These are phyloP conservation scores for Drosophila mauritiana DNA, from an alignment of 1,140 invertebrate genomes.

Conservation along the genomic window DNA sequence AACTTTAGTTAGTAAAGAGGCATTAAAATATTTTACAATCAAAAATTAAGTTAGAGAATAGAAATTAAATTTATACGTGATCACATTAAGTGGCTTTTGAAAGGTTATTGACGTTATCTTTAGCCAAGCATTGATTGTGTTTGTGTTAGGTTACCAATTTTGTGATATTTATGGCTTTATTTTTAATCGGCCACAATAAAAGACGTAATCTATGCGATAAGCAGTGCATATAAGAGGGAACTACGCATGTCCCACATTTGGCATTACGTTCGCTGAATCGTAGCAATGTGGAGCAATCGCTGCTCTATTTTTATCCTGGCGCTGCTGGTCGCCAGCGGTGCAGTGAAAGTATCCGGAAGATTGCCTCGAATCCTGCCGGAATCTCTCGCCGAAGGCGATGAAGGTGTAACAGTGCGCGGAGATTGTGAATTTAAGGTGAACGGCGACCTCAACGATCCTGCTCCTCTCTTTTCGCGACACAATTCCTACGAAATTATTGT, in stretches of 20 bases:
- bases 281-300: slow-evolving; percentile 53
- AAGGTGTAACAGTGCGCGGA: slow-evolving; percentile 57
- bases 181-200: slow-evolving; percentile 25
- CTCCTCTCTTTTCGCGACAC: slow-evolving; percentile 63
- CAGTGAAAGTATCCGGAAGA: slow-evolving; percentile 9
- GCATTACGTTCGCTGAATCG: slow-evolving; percentile 26
- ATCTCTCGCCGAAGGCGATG: slow-evolving; percentile 45
- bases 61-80: slow-evolving; percentile 7
- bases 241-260: background rate
- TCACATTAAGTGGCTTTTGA: slow-evolving; percentile 22
- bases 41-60: background rate
- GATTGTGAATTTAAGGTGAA: slow-evolving; percentile 75
- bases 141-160: slow-evolving; percentile 3
- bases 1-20: background rate
- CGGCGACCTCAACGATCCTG: slow-evolving; percentile 75
- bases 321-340: slow-evolving; percentile 42
- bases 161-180: slow-evolving; percentile 16
- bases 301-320: slow-evolving; percentile 43
- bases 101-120: slow-evolving; percentile 9
- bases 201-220: slow-evolving; percentile 19
- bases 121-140: slow-evolving; percentile 29
- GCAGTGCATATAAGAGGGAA: slow-evolving; percentile 45
- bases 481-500: slow-evolving; percentile 62
- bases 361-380: slow-evolving; percentile 52
- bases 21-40: background rate